A percentile compares a stretch with the other conserved stretches of the same genome.
Conservation (phyloP, 2,888 invertebrate species). For the Girardia tigrina region DNA sequence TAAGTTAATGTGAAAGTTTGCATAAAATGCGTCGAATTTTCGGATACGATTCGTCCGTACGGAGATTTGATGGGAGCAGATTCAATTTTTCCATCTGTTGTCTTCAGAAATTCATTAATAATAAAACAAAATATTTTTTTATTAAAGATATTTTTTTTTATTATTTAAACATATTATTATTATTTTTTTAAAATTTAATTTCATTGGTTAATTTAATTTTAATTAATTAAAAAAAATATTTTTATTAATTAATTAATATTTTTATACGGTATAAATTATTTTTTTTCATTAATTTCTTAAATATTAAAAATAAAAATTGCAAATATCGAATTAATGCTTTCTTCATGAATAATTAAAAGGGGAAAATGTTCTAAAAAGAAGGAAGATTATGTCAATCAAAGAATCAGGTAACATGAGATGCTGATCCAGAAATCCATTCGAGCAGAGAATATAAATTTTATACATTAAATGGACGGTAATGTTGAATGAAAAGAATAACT, state of each 20-base stretch:
- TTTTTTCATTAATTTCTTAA: no score
- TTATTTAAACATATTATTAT: neutral
- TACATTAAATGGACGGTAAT: constrained; percentile 4
- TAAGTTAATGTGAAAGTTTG: constrained; percentile 15
- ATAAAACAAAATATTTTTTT: neutral
- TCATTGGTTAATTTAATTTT: neutral
- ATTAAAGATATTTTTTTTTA: neutral
- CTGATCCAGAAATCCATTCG: neutral
- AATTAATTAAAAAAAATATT: neutral
- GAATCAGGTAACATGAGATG: constrained; percentile 16
- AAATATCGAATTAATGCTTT: neutral
- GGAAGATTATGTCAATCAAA: constrained; percentile 23
- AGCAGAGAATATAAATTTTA: neutral
- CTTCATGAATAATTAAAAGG: constrained; percentile 12
- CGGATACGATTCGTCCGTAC: neutral
- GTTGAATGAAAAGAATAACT: constrained; percentile 17
- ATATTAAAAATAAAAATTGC: no score
- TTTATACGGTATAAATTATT: no score
- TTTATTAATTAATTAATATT: neutral
- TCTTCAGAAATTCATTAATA: neutral
- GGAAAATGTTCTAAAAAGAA: neutral
- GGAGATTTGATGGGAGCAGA: neutral
- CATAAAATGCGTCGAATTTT: constrained; percentile 9
- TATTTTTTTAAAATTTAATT: neutral
- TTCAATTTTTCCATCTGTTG: neutral